Evolutionary conservation across 2,797 vertebrate genomes (phyloP), one percentile per base, ranked within the genome.

Genomic region (Enteromius thamalakanensis): DNA sequence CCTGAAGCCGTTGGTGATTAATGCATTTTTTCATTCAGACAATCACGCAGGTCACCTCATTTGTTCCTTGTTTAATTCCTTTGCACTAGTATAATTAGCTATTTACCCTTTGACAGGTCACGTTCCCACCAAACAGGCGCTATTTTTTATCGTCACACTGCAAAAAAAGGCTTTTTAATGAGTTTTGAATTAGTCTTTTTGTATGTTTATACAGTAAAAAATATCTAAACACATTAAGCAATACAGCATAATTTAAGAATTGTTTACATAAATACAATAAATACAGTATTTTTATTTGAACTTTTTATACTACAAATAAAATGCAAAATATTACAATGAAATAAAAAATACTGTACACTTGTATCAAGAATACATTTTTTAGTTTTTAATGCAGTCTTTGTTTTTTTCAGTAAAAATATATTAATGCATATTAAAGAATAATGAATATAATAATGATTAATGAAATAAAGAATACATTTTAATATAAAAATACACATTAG

Each of bases 1-100:
- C n/a, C 51, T 53, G 26, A 82, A 76, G 47, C 23, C 40, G 7
- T 37, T 75, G 58, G 64, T 77, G 71, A 83, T 83, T 79, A 86
- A 81, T 71, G 77, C 15, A 55, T 37, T 23, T 29, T 82, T 80
- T 23, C 49, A 32, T 78, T 19, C 17, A 78, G 64, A 53, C 78
- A 69, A 79, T 53, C 29, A 53, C 65, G 68, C 47, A 26, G 65
- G 65, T 40, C 42, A 42, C 62, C 78, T 79, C 34, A 51, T 68
- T 69, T 77, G 15, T 42, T 82, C 8, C 23, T 58, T 62, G 19
- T 60, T 77, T 78, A 47, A 69, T 83, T 77, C 4, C 15, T 70
- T 77, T 47, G 65, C 67, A 19, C 75, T 70, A 1, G 64, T 7
- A 60, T 77, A 83, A 83, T 70, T 70, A 70, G 65, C 40, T 47